Conservation (phyloP, 2,888 invertebrate genomes). For the Ligdia adustata region DNA sequence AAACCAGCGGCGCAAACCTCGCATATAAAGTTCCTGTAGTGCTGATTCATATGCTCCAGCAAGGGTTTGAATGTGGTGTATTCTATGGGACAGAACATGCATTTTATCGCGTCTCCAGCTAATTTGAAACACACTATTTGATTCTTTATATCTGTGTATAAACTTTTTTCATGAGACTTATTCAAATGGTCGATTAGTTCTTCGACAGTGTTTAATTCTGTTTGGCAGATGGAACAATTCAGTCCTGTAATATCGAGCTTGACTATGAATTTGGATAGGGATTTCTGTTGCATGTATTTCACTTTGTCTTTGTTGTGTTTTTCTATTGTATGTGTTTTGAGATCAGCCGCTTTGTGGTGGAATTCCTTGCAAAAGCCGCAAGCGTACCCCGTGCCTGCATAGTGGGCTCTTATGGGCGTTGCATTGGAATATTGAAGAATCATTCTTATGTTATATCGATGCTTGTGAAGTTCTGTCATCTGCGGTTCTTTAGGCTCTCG, state of each 20-base stretch:
- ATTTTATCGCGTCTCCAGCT: conserved; percentile 52
- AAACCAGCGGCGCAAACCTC: conserved; percentile 64
- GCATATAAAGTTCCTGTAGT: conserved; percentile 65
- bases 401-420: conserved; percentile 58
- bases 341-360: conserved; percentile 48
- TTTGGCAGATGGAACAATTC: conserved; percentile 46
- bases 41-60: conserved; percentile 67
- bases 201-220: conserved; percentile 40
- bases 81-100: conserved; percentile 52
- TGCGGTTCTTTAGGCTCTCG: conserved; percentile 34
- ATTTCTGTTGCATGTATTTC: conserved; percentile 53
- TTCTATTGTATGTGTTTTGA: conserved; percentile 56
- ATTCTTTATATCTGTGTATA: conserved; percentile 48
- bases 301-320: conserved; percentile 48
- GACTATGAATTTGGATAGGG: conserved; percentile 40
- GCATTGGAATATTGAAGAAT: conserved; percentile 62
- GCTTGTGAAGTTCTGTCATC: conserved; percentile 19
- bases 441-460: conserved; percentile 53
- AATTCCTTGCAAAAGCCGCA: conserved; percentile 63
- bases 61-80: conserved; percentile 59
- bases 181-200: conserved; percentile 44
- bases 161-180: conserved; percentile 39
- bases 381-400: conserved; percentile 55
- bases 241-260: conserved; percentile 55
- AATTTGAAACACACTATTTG: conserved; percentile 65